phyloP scores from a whole-genome alignment of 2,797 vertebrate species.

The Phrynocephalus vlangalii region DNA sequence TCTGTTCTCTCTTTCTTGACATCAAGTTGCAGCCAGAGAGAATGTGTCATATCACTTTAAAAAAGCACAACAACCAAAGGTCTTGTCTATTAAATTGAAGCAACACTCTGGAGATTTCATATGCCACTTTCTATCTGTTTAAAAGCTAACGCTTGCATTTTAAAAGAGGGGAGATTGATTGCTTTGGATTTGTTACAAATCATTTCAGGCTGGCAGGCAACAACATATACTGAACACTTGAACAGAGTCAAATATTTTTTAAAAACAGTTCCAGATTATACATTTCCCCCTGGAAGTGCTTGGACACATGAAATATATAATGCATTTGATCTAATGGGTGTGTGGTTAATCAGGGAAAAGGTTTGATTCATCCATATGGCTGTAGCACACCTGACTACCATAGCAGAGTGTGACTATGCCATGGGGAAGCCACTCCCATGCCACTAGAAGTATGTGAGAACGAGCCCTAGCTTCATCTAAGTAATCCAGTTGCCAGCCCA shows the following conservation, averaged over 20 bases:
- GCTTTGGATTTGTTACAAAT: background rate
- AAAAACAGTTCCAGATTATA: conserved; percentile 2
- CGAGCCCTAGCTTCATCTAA: too few species aligned
- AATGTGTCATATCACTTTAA: background rate
- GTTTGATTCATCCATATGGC: too few species aligned
- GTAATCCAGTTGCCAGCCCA: too few species aligned
- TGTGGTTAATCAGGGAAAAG: too few species aligned
- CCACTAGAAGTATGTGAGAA: too few species aligned
- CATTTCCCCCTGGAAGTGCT: background rate
- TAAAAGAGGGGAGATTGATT: background rate
- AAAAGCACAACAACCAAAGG: background rate
- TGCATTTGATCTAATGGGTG: too few species aligned
- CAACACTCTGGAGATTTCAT: background rate
- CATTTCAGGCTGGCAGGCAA: background rate
- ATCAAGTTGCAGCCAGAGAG: background rate
- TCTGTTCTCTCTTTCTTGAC: background rate
- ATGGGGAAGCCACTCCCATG: too few species aligned
- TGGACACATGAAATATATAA: background rate
- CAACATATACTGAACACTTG: background rate
- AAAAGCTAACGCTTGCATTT: conserved; percentile 31
- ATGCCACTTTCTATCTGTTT: conserved; percentile 8
- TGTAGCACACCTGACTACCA: too few species aligned
- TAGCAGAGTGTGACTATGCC: too few species aligned
- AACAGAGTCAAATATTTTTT: background rate
- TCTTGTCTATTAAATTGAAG: conserved; percentile 26